Conservation (phyloP, 1,140 invertebrate genomes). For the Scaptodrosophila lebanonensis region DNA sequence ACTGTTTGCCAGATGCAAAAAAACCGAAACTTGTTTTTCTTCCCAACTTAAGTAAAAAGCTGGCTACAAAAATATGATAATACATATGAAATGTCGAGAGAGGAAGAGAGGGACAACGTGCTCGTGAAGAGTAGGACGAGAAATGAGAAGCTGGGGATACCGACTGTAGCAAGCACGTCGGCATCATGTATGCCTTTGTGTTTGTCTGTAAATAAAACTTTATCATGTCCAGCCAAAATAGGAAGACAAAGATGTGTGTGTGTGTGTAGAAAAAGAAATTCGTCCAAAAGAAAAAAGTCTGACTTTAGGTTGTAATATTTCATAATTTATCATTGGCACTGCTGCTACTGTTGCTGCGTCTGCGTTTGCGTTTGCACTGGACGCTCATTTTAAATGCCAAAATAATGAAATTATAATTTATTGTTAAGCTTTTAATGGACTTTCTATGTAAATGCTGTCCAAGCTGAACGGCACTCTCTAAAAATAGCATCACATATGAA, state of each 20-base stretch:
- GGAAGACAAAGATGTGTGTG: neutral
- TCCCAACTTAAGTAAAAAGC: slow-evolving; percentile 13
- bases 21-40: neutral
- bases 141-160: neutral
- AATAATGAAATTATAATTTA: slow-evolving; percentile 11
- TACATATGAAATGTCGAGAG: neutral
- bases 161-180: neutral
- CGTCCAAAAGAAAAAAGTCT: neutral
- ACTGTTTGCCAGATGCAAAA: slow-evolving; percentile 31
- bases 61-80: neutral
- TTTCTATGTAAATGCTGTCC: too few species aligned
- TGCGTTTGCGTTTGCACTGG: too few species aligned
- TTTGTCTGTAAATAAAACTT: slow-evolving; percentile 14
- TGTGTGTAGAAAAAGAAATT: neutral
- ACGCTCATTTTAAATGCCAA: slow-evolving; percentile 4
- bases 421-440: neutral
- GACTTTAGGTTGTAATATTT: slow-evolving; percentile 2
- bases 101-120: neutral
- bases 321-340: slow-evolving; percentile 15
- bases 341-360: neutral
- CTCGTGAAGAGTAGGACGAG: neutral
- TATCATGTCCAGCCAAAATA: slow-evolving; percentile 8
- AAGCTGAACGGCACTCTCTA: too few species aligned
- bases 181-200: neutral
- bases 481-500: too few species aligned